Evolutionary conservation across 2,113 vertebrate species (phyloP).

Genomic region (Gulo gulo): DNA sequence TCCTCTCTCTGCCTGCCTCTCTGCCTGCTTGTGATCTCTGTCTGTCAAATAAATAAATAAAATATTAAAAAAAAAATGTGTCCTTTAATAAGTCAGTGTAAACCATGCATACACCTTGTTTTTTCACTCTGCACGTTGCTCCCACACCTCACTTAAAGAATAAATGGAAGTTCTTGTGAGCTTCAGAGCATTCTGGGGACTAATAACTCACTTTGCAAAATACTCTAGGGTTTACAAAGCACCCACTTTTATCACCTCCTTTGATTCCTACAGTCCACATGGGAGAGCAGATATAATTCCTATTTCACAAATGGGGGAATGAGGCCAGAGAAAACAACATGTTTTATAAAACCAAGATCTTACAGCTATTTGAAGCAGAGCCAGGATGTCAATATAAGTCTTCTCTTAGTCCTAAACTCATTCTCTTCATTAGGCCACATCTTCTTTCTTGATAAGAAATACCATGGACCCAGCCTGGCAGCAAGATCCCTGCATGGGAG

Average conservation of each 20-base stretch:
- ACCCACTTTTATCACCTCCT: neutral
- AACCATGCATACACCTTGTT: neutral
- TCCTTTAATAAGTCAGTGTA: neutral
- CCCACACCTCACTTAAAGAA: neutral
- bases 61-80: no score
- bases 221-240: neutral
- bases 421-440: neutral
- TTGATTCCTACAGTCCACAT: neutral
- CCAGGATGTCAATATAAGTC: neutral
- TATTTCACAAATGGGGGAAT: neutral
- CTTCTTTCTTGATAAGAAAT: neutral
- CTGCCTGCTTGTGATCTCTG: no score
- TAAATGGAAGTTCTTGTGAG: neutral
- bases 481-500: neutral
- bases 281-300: neutral
- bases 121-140: neutral
- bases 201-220: neutral
- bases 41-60: no score
- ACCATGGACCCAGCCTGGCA: neutral
- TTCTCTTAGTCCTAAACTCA: neutral
- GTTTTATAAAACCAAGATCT: neutral
- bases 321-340: neutral
- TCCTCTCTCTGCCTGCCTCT: no score
- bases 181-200: neutral
- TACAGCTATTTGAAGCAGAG: neutral